Base-by-base conservation (phyloP, 2,888 invertebrate genomes). In the Sinopyrophorus schimmeli region DNA sequence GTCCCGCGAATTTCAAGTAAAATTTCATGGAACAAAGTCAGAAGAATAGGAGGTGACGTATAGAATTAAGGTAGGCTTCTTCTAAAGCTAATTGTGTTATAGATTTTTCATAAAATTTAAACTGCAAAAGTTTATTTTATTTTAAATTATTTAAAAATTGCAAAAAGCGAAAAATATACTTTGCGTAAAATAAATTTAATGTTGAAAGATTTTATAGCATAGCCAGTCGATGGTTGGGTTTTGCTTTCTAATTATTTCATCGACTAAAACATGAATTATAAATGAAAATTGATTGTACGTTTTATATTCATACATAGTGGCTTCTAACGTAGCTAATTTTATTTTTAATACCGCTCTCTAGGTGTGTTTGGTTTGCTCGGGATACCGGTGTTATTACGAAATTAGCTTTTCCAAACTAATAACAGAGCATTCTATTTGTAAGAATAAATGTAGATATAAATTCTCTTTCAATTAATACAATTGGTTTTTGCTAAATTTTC, bases 1-100 rank as follows among this genome's bases (percentile, higher is more conserved):
- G 42, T 18, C 34, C 32, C 48, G 41, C 48, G 48, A 48, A 49
- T 49, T 49, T 43, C 5, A 31, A 37, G 31, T 20, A 35, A 34
- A 42, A 10, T 42, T 49, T 43, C 31, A 49, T 49, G 42, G 42
- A 38, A 42, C 42, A 31, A 11, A 42, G 38, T 47, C 10, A 14
- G 20, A 28, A 26, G 6, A 12, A 30, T 17, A 16, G 17, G 14
- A 49, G 48, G 42, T 49, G 48, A 49, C 48, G 48, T 48, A 42
- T 11, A 17, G 20, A 18, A 28, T 40, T 24, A 20, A 48, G 48
- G 48, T 48, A 42, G 31, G 42, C 11, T 3, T 1, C n/a, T 6
- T 4, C 10, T 24, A 24, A 9, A 3, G 4, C n/a, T 4, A 24
- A 24, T 4, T 6, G 7, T 24, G n/a, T 24, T 6, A 3, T 4